Evolutionary conservation across 2,888 invertebrate species (phyloP).

Genomic region (Stictocephala bisonia): DNA sequence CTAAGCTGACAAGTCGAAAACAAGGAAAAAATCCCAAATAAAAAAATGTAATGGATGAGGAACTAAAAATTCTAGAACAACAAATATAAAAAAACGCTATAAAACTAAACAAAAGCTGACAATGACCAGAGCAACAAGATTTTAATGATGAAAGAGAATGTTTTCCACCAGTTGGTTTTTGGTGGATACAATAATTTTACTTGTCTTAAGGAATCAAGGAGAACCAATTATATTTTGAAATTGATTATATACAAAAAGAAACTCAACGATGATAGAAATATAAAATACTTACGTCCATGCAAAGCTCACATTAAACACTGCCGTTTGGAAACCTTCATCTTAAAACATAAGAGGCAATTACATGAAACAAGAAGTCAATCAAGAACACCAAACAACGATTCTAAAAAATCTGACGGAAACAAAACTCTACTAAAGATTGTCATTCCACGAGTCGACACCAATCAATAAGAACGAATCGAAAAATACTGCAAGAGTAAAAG

Average conservation of each 20-base stretch:
- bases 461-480: constrained; percentile 23
- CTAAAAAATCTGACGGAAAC: constrained; percentile 35
- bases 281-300: constrained; percentile 38
- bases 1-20: constrained; percentile 30
- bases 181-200: too few species aligned
- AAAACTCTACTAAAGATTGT: constrained; percentile 32
- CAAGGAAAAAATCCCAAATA: constrained; percentile 29
- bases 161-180: too few species aligned
- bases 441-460: constrained; percentile 34
- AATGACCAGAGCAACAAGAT: too few species aligned
- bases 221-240: constrained; percentile 4
- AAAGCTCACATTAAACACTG: constrained; percentile 35
- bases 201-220: too few species aligned
- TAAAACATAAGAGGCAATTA: constrained; percentile 11
- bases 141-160: too few species aligned
- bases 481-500: constrained; percentile 40
- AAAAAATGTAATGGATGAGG: too few species aligned
- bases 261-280: constrained; percentile 16
- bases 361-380: constrained; percentile 29
- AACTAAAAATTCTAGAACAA: too few species aligned
- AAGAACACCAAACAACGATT: constrained; percentile 34
- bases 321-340: background rate
- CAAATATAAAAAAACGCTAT: too few species aligned
- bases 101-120: too few species aligned
- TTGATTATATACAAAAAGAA: constrained; percentile 35